Evolutionary conservation across 2,888 invertebrate species (phyloP), one percentile per base, ranked within the genome.

Genomic region (Chouioia cunea): DNA sequence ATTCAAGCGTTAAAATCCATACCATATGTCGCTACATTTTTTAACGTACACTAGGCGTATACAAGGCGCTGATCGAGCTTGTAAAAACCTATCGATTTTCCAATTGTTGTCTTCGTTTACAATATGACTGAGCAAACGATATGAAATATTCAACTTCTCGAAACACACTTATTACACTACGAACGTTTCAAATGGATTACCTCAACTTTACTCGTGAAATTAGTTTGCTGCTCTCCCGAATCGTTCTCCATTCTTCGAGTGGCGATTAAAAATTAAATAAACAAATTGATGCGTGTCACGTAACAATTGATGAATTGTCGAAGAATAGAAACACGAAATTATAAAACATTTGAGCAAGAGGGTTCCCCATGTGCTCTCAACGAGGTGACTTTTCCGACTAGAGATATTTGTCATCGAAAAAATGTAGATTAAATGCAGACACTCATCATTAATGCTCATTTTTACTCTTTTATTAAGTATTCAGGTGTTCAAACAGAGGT

Each of bases 381-480:
- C 76, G 76, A 79, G 76, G 75, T 78, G 77, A 82, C 81, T 79
- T 77, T 77, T 77, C 77, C 78, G 78, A 82, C 82, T 83, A 81
- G 78, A 76, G 71, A 75, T 78, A 77, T 80, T 82, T 80, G 78
- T 80, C 81, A 78, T 80, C 78, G 77, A 79, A 79, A 78, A 84
- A 79, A 82, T 83, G 83, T 84, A 77, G 82, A 85, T 84, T 82
- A 81, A 77, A 77, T 79, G 78, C 79, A 80, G 80, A 81, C 78
- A 79, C 62, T 80, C 80, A 82, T 85, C 84, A 85, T 84, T 84
- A 84, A 84, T 85, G 84, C 84, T 84, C 83, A 83, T 85, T 85
- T 73, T 84, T 83, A 84, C 84, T 82, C 84, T 81, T 85, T 85
- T 85, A 82, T 83, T 84, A 85, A 84, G 85, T 85, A 83, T 85